phyloP scores from a whole-genome alignment of 2,113 vertebrate species.

The Myxocyprinus asiaticus region DNA sequence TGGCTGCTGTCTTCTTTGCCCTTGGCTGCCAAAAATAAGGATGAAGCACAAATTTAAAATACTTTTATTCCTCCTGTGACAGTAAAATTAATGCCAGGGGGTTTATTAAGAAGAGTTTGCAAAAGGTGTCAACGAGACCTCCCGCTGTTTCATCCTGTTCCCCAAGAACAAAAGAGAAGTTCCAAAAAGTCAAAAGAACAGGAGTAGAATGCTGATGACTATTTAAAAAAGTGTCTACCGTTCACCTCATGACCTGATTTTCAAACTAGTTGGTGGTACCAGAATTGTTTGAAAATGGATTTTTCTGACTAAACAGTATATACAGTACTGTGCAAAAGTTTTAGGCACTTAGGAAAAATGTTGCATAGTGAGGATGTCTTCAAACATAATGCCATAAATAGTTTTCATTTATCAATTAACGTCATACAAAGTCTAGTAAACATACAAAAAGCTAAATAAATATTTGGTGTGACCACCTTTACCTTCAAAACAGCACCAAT shows the following conservation, averaged over 20 bases:
- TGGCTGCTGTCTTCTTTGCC: constrained; percentile 3
- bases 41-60: not conserved
- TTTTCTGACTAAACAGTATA: not conserved
- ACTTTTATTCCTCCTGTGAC: constrained; percentile 5
- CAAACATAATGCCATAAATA: no score
- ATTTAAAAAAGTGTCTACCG: not conserved
- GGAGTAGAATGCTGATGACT: constrained; percentile 9
- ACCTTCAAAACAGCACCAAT: no score
- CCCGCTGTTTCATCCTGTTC: constrained; percentile 1
- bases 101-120: constrained; percentile 1
- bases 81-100: constrained; percentile 18
- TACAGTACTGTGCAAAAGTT: no score
- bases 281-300: constrained; percentile 6
- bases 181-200: constrained; percentile 3
- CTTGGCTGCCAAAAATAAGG: constrained; percentile 18
- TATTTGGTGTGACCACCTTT: no score
- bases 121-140: not conserved
- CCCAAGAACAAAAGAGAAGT: not conserved
- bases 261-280: not conserved
- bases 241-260: constrained; percentile 14
- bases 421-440: no score
- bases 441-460: no score
- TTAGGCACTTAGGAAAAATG: no score
- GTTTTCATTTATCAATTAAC: no score
- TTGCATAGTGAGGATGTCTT: no score